Evolutionary conservation across 2,888 invertebrate species (phyloP).

Genomic region (Papilio elwesi): DNA sequence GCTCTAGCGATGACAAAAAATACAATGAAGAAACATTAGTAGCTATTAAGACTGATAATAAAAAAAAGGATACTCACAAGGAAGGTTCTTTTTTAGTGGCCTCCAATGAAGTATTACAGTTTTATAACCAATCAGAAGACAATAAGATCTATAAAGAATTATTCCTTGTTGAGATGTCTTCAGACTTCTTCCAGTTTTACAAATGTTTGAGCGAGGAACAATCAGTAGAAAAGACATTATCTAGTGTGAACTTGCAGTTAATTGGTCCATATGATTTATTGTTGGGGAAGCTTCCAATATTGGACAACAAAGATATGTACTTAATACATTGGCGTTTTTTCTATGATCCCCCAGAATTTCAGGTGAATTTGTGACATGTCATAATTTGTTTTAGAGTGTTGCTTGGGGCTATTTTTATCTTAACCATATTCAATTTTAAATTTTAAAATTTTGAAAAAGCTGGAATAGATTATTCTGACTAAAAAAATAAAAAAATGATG

Average conservation of each 20-base stretch:
- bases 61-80: constrained; percentile 13
- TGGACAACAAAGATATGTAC: constrained; percentile 85
- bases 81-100: constrained; percentile 40
- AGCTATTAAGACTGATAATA: neutral
- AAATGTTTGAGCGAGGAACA: constrained; percentile 86
- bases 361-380: constrained; percentile 70
- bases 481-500: too few species aligned
- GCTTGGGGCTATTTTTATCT: too few species aligned
- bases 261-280: constrained; percentile 96
- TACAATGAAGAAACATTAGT: neutral
- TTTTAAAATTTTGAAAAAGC: too few species aligned
- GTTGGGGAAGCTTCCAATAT: constrained; percentile 84
- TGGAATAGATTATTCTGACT: too few species aligned
- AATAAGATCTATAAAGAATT: constrained; percentile 86
- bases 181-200: constrained; percentile 95
- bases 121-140: constrained; percentile 75
- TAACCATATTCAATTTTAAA: too few species aligned
- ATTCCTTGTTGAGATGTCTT: constrained; percentile 93
- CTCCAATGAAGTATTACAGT: constrained; percentile 61
- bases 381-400: neutral
- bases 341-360: constrained; percentile 97
- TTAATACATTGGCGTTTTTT: constrained; percentile 95
- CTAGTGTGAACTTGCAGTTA: constrained; percentile 87
- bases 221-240: constrained; percentile 85
- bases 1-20: constrained; percentile 1